Conservation (phyloP, 2,888 invertebrate species). For the Podotricha telesiphe region DNA sequence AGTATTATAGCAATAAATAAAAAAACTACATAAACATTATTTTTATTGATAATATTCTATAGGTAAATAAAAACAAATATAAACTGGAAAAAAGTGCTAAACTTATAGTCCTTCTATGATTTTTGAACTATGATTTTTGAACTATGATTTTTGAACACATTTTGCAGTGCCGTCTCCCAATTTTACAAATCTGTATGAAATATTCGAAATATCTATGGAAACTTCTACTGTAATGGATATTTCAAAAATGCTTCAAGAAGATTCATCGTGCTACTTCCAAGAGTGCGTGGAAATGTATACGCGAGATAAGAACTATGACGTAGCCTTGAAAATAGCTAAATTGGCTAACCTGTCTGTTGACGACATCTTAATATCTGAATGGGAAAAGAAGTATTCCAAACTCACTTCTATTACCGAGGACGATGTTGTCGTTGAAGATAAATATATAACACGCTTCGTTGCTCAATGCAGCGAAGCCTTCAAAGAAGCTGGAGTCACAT, state of each 20-base stretch:
- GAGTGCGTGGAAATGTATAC: slow-evolving; percentile 82
- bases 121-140: too few species aligned
- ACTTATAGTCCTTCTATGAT: too few species aligned
- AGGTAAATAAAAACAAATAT: too few species aligned
- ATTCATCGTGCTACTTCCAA: slow-evolving; percentile 73
- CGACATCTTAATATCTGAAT: slow-evolving; percentile 81
- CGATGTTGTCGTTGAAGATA: slow-evolving; percentile 60
- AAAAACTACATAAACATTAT: too few species aligned
- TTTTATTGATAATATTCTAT: too few species aligned
- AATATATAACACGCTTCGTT: slow-evolving; percentile 79
- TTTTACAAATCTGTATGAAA: slow-evolving; percentile 70
- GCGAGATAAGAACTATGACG: slow-evolving; percentile 76
- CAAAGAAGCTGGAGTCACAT: slow-evolving; percentile 82
- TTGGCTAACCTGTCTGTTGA: slow-evolving; percentile 76
- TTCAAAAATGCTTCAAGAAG: slow-evolving; percentile 69
- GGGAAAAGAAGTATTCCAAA: slow-evolving; percentile 72
- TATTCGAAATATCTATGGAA: slow-evolving; percentile 83
- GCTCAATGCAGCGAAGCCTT: slow-evolving; percentile 86
- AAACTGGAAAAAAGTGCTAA: too few species aligned
- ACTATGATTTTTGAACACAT: not conserved
- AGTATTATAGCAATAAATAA: too few species aligned
- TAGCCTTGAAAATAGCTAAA: slow-evolving; percentile 84
- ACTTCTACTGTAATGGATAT: slow-evolving; percentile 82
- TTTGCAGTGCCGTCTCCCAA: slow-evolving; percentile 73
- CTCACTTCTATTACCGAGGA: slow-evolving; percentile 59